phyloP scores from a whole-genome alignment of 2,888 invertebrate genomes.

The Ophion slaviceki region DNA sequence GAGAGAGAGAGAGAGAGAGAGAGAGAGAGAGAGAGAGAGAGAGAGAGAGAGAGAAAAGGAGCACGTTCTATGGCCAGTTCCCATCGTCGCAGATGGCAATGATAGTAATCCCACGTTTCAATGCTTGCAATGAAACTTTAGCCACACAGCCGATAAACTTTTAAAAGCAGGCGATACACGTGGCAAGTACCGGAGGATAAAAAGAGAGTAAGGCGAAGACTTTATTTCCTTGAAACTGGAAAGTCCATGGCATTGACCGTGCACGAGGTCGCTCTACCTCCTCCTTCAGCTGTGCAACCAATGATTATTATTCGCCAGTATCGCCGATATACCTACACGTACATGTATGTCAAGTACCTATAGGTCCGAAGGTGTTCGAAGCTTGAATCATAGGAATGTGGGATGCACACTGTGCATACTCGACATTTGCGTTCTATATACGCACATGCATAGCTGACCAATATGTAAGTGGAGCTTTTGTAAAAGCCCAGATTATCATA shows the following conservation, averaged over 20 bases:
- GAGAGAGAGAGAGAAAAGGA: not conserved
- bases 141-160: constrained; percentile 49
- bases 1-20: not conserved
- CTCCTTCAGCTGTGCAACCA: constrained; percentile 35
- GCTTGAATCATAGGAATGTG: constrained; percentile 54
- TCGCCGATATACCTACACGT: constrained; percentile 48
- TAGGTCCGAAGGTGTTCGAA: constrained; percentile 42
- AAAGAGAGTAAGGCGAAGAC: constrained; percentile 7
- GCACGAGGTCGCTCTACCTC: constrained; percentile 57
- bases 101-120: constrained; percentile 16
- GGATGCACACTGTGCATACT: constrained; percentile 33
- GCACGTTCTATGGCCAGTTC: not conserved
- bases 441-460: not conserved
- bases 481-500: not conserved
- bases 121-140: constrained; percentile 24
- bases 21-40: not conserved
- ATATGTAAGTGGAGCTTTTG: constrained; percentile 35
- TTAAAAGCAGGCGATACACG: constrained; percentile 56
- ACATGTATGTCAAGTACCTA: constrained; percentile 62
- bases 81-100: constrained; percentile 14
- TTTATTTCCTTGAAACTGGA: constrained; percentile 61
- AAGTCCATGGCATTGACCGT: constrained; percentile 68
- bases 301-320: constrained; percentile 61
- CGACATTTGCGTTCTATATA: constrained; percentile 45
- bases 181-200: constrained; percentile 33